Conservation (phyloP, 2,888 invertebrate species). For the Cerceris ruficornis region DNA sequence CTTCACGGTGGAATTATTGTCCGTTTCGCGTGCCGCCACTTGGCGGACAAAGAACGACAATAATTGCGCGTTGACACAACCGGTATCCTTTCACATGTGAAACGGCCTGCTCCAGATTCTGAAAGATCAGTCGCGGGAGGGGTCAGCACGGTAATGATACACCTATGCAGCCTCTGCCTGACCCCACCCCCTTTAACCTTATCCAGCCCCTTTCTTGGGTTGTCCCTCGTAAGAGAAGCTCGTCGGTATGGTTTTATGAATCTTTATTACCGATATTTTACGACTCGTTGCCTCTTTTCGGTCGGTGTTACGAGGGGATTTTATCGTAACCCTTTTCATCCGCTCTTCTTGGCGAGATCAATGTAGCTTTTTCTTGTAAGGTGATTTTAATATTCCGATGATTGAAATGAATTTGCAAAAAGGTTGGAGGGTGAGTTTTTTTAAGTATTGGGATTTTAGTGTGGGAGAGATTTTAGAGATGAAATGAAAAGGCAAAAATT, state of each 20-base stretch:
- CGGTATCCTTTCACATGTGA: conserved; percentile 77
- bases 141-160: conserved; percentile 72
- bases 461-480: too few species aligned
- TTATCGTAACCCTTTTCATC: conserved; percentile 1
- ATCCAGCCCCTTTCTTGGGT: conserved; percentile 30
- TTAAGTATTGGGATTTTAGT: too few species aligned
- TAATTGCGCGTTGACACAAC: conserved; percentile 70
- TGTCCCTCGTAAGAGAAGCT: conserved; percentile 32
- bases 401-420: too few species aligned
- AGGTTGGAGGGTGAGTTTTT: too few species aligned
- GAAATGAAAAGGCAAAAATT: too few species aligned
- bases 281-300: conserved; percentile 22
- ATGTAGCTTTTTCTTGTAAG: not conserved
- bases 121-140: conserved; percentile 76
- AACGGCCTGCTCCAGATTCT: conserved; percentile 76
- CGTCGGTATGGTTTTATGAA: conserved; percentile 47
- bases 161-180: conserved; percentile 66
- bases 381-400: not conserved
- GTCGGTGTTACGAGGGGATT: conserved; percentile 4
- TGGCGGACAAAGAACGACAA: conserved; percentile 67
- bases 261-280: conserved; percentile 41
- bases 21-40: conserved; percentile 46
- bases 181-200: conserved; percentile 65
- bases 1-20: conserved; percentile 68
- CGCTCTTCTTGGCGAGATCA: not conserved